Evolutionary conservation across 2,113 vertebrate genomes (phyloP), one percentile per base, ranked within the genome.

Genomic region (Toxostoma redivivum): DNA sequence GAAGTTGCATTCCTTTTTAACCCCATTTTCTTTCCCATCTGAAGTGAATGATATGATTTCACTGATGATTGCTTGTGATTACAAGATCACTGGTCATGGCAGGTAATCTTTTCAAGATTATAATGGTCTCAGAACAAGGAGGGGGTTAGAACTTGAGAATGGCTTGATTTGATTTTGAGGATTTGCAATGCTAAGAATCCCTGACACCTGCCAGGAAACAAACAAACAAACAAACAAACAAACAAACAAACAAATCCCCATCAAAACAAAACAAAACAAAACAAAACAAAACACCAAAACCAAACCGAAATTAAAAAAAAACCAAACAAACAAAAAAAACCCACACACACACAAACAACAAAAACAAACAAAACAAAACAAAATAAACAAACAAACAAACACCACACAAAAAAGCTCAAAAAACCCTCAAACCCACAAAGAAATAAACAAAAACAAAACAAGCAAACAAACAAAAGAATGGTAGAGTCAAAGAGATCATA

Each of bases 141-240:
- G 4, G 5, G 3, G 0, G 0, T 47, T 33, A 67, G 35, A 60
- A 51, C 12, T 22, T 65, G 27, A 35, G 10, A 42, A 12, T 1
- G 48, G 13, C 58, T 82, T 60, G 7, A 33, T 40, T 48, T 78
- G 15, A 30, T 37, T 72, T 20, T 31, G 44, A 69, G 9, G 30
- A 33, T 60, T 19, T 72, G 10, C 5, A 77, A 2, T 40, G 64
- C 13, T 35, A 20, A 66, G 9, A 69, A 56, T 17, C 25, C 5
- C 6, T 50, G 35, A 76, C 7, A 38, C 30, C 10, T 69, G 3
- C 17, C 9, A 44, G 9, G 9, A 27, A 35, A 37, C 17, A 67
- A 53, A 10, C 5, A 65, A 54, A n/a, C n/a, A n/a, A n/a, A n/a
- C n/a, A n/a, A n/a, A n/a, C n/a, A n/a, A 7, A 10, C 4, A 65